A percentile compares a stretch with the other conserved stretches of the same genome.
Evolutionary conservation across 1,140 invertebrate species (phyloP).

Genomic region (Bilobella aurantiaca): DNA sequence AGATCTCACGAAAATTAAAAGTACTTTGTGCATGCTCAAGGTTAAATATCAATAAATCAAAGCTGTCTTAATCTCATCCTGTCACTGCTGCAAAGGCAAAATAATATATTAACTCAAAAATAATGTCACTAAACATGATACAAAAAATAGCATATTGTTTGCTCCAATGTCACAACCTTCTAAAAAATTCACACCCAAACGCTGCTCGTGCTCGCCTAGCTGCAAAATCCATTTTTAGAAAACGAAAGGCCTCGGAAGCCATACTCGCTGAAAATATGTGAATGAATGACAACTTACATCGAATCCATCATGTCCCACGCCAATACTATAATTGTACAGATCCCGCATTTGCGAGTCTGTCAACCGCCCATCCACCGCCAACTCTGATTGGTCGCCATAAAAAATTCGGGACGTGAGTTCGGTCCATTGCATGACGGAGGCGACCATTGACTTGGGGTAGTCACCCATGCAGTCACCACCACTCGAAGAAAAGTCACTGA

Average conservation of each 20-base stretch:
- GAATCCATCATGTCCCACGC: conserved; percentile 7
- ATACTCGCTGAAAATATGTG: not conserved
- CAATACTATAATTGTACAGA: conserved; percentile 9
- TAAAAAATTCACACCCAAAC: too few relatives aligned
- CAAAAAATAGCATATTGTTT: too few relatives aligned
- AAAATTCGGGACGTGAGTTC: conserved; percentile 7
- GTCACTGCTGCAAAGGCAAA: too few relatives aligned
- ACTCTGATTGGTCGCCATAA: conserved; percentile 1
- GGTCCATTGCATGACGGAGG: not conserved
- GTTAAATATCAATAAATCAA: too few relatives aligned
- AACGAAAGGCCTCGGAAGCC: not conserved
- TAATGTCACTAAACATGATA: too few relatives aligned
- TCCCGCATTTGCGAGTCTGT: conserved; percentile 8
- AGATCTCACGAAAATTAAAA: too few relatives aligned
- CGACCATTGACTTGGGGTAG: not conserved
- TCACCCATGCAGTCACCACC: too few relatives aligned
- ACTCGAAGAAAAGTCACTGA: too few relatives aligned
- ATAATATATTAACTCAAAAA: too few relatives aligned
- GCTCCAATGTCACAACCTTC: too few relatives aligned
- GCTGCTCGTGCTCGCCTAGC: not conserved
- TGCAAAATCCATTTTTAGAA: not conserved
- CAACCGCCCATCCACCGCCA: not conserved
- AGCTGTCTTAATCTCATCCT: too few relatives aligned
- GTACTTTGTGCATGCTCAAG: too few relatives aligned
- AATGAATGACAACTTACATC: not conserved